These are phyloP conservation scores for Sylvilagus bachmani DNA, from an alignment of 2,113 vertebrate species.

Conservation along the genomic window DNA sequence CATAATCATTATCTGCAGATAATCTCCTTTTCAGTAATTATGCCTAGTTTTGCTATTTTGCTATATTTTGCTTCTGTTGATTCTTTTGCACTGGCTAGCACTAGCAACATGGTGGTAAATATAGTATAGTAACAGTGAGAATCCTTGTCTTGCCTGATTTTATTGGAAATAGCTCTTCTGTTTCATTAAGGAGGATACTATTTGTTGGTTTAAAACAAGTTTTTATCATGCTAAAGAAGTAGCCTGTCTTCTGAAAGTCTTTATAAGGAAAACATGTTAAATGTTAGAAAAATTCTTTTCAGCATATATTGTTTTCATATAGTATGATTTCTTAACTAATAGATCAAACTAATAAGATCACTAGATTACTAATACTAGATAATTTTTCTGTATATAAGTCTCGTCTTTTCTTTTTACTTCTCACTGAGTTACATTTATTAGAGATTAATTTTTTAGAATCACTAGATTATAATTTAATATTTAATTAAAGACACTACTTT, in stretches of 20 bases:
- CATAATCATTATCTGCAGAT: slow-evolving; percentile 9
- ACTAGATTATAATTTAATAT: too few species aligned
- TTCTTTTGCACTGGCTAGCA: not conserved
- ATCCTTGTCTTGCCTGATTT: not conserved
- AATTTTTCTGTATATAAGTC: slow-evolving; percentile 13
- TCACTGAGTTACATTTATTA: not conserved
- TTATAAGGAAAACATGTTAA: not conserved
- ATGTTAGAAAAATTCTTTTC: slow-evolving; percentile 12
- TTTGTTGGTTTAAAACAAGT: slow-evolving; percentile 8
- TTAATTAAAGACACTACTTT: too few species aligned
- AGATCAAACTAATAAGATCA: not conserved
- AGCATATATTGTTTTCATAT: not conserved
- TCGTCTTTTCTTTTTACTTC: not conserved
- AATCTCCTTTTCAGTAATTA: slow-evolving; percentile 5
- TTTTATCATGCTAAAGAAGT: slow-evolving; percentile 26
- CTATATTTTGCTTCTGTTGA: not conserved
- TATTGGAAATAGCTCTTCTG: not conserved
- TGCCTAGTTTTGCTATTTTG: not conserved
- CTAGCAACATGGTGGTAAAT: not conserved
- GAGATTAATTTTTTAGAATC: too few species aligned
- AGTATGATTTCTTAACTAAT: slow-evolving; percentile 33
- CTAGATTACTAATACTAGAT: slow-evolving; percentile 32
- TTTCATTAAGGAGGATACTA: not conserved
- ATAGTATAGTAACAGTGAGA: not conserved
- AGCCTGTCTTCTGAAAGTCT: not conserved